phyloP scores from a whole-genome alignment of 2,113 vertebrate genomes.

The Alces alces region DNA sequence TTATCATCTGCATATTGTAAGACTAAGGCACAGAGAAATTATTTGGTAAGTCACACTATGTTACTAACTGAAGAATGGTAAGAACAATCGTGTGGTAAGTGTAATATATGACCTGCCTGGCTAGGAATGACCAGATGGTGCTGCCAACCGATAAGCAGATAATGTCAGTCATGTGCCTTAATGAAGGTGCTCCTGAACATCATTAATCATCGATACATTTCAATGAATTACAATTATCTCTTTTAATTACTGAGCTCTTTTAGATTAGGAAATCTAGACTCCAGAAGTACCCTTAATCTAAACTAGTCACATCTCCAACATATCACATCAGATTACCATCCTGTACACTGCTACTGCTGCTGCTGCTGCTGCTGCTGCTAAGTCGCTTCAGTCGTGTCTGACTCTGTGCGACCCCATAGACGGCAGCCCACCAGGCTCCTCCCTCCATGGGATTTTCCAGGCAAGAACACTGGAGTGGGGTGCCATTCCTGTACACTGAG shows the following conservation, averaged over 20 bases:
- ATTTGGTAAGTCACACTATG: not conserved
- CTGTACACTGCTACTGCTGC: not conserved
- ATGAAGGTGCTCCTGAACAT: not conserved
- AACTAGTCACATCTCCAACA: not conserved
- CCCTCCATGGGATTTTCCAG: too few relatives aligned
- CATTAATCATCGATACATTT: not conserved
- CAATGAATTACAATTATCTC: not conserved
- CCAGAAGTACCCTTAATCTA: not conserved
- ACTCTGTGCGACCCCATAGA: too few relatives aligned
- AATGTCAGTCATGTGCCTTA: not conserved
- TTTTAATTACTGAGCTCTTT: not conserved
- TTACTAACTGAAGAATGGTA: not conserved
- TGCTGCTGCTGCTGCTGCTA: too few relatives aligned
- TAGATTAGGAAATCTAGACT: not conserved
- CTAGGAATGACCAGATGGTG: not conserved
- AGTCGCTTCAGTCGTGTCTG: too few relatives aligned
- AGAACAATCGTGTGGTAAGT: not conserved
- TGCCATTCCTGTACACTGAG: not conserved
- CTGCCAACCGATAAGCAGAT: not conserved
- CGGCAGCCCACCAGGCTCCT: too few relatives aligned
- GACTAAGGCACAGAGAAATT: not conserved
- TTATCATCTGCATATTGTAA: not conserved
- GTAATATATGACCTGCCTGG: not conserved
- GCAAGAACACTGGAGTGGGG: too few relatives aligned
- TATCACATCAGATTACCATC: not conserved